Base-by-base conservation (phyloP, 1,140 invertebrate species). In the Bilobella aurantiaca region DNA sequence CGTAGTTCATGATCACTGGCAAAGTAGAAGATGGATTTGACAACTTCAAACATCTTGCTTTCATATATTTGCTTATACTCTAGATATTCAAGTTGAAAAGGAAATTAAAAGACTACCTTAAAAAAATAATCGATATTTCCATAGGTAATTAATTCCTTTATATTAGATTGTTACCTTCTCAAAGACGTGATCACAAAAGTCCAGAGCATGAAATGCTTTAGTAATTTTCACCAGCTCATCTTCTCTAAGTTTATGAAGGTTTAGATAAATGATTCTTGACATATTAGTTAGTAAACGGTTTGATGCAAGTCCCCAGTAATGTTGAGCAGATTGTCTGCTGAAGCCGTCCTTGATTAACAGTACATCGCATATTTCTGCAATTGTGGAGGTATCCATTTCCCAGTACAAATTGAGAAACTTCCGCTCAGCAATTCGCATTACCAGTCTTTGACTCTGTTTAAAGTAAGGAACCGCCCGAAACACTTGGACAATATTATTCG, bases 341-440 rank as follows among this genome's bases (percentile, higher is more conserved):
- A 47, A 47, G 1, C 21, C 32, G n/a, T 62, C 62, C 18, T 58
- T 49, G 3, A 21, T 65, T 5, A 73, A 58, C 57, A 80, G 64
- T 29, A 74, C 73, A 3, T 70, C 74, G 21, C 87, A 69, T 68
- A 88, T 83, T 47, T 82, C 80, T 37, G 80, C 77, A 62, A 87
- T 79, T 30, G 82, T 77, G 37, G 76, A 69, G 23, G 79, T 76
- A 25, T 76, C 77, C 58, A 88, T 75, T 71, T 82, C 81, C 75
- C 79, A 78, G 81, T 83, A 87, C 62, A 82, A 71, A 30, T 76
- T 72, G n/a, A 75, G 69, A 16, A 86, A 74, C 66, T 82, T 84
- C 60, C 81, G 82, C 69, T 87, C 85, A n/a, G 86, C 72, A 58
- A 86, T 77, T 25, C 78, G 78, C 58, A 83, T 78, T n/a, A 88